Evolutionary conservation across 2,797 vertebrate genomes (phyloP), one percentile per base, ranked within the genome.

Genomic region (Macrochelys suwanniensis): DNA sequence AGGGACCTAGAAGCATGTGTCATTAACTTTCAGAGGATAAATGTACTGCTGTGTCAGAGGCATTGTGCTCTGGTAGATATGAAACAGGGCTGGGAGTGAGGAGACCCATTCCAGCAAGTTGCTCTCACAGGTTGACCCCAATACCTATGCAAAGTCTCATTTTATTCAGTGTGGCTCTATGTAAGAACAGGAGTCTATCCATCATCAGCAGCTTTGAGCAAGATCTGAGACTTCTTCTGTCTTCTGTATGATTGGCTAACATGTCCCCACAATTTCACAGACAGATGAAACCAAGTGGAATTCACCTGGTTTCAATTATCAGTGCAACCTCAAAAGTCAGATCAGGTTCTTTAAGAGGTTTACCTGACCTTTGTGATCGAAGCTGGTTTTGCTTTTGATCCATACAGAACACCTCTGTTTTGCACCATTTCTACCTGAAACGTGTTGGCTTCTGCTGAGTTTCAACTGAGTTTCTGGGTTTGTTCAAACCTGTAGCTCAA

Each of bases 321-420:
- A 0, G 53, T 84, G 84, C 19, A 82, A 92, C 56, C 51, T 12
- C 49, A 50, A 50, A 50, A 50, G 92, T 95, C 91, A 74, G 84
- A 90, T 94, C 96, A 90, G 83, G 94, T 89, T 97, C 93, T 87
- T 97, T 97, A 97, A 61, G 93, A 96, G 95, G 90, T 95, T 97
- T 80, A 79, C 54, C 84, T 96, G 96, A 95, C 97, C 93, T 94
- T 95, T 96, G 80, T 93, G 49, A 87, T 86, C 92, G 90, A 96
- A 96, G 68, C 54, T 93, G 92, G 78, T 90, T 92, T 95, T 93
- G 65, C 80, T 37, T 97, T 88, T 96, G 82, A 94, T 96, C 89
- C 93, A 89, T 12, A 91, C 2, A 96, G 87, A 97, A 94, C 50
- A 87, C 31, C 0, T 82, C 74, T 80, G 61, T 82, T 91, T 82